phyloP scores from a whole-genome alignment of 2,113 vertebrate genomes.

The Zosterops japonicus region DNA sequence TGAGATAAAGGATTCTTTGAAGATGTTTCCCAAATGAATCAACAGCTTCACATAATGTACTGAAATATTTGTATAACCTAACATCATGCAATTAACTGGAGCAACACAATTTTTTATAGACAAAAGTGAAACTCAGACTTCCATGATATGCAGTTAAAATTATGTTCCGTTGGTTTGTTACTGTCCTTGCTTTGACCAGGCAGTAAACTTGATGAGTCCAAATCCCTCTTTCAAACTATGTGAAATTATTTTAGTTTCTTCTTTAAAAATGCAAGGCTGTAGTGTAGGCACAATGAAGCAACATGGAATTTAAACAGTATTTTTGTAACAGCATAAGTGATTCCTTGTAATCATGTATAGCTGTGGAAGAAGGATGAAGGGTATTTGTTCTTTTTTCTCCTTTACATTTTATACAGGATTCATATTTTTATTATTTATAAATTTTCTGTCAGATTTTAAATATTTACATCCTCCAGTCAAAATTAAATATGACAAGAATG shows the following conservation, averaged over 20 bases:
- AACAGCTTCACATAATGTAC: background rate
- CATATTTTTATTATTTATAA: background rate
- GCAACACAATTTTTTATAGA: background rate
- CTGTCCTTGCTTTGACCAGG: background rate
- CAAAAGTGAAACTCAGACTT: background rate
- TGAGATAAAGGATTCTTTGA: background rate
- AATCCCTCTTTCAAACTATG: background rate
- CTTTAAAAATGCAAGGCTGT: background rate
- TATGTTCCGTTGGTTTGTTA: background rate
- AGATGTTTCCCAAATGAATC: background rate
- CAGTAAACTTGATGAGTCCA: background rate
- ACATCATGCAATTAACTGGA: background rate
- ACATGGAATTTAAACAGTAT: background rate
- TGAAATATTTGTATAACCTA: background rate
- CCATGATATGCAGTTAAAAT: background rate
- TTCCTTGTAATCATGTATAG: background rate
- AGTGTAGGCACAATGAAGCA: background rate
- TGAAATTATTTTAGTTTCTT: background rate
- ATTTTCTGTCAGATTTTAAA: background rate
- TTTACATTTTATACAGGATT: background rate
- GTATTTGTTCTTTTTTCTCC: accelerated
- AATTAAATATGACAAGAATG: background rate
- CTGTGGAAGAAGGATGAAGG: background rate
- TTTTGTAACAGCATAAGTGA: background rate
- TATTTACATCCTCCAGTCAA: background rate